A percentile compares a stretch with the other conserved stretches of the same genome.
phyloP scores from a whole-genome alignment of 2,113 vertebrate genomes.

The Muntiacus reevesi region DNA sequence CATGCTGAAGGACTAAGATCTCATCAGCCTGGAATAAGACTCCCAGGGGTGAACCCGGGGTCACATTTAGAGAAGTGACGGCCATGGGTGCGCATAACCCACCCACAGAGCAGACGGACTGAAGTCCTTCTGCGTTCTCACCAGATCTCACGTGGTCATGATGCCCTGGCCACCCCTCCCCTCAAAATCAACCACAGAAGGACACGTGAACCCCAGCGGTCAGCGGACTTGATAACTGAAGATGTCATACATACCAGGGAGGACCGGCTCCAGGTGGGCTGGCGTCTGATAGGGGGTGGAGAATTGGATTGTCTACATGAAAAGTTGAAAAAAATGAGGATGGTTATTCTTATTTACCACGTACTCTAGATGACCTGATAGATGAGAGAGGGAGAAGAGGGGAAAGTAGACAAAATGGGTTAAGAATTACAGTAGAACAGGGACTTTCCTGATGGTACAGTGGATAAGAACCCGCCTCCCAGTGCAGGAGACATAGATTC shows the following conservation, averaged over 20 bases:
- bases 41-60: not conserved
- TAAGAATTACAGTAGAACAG: not conserved
- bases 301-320: conserved; percentile 89
- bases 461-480: not conserved
- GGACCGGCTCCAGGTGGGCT: conserved; percentile 92
- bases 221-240: too few relatives aligned
- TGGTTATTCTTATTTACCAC: not conserved
- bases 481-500: not conserved
- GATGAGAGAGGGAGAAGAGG: not conserved
- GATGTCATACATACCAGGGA: conserved; percentile 86
- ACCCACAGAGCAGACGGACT: not conserved
- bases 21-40: not conserved
- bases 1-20: not conserved
- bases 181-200: not conserved
- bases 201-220: not conserved
- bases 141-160: not conserved
- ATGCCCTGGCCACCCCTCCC: not conserved
- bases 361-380: not conserved
- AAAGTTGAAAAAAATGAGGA: conserved; percentile 45
- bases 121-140: not conserved
- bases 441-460: not conserved
- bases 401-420: accelerated
- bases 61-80: not conserved
- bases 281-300: conserved; percentile 92
- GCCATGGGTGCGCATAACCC: accelerated